Evolutionary conservation across 2,113 vertebrate genomes (phyloP).

Genomic region (Thunnus maccoyii): DNA sequence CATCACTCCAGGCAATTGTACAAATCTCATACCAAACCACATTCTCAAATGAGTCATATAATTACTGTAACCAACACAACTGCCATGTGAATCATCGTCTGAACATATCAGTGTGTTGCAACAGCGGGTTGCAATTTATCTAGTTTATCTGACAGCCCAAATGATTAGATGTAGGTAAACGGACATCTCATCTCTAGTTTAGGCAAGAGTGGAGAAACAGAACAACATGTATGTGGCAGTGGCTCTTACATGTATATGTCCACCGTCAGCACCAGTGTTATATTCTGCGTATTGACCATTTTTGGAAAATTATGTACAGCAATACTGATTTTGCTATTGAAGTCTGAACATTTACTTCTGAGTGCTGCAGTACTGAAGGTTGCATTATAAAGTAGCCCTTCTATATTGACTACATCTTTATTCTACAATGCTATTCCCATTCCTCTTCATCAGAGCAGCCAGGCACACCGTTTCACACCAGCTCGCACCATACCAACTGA

Average conservation of each 20-base stretch:
- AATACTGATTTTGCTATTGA: not conserved
- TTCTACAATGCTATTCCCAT: slow-evolving; percentile 45
- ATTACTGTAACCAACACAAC: not conserved
- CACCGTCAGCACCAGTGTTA: not conserved
- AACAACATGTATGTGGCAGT: too few relatives aligned
- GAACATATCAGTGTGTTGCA: too few relatives aligned
- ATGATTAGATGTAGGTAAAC: too few relatives aligned
- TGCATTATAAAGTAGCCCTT: slow-evolving; percentile 35
- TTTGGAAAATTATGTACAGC: not conserved
- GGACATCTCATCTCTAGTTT: too few relatives aligned
- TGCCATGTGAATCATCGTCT: too few relatives aligned
- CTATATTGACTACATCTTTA: slow-evolving; percentile 46
- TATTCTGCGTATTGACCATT: not conserved
- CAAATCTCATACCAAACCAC: not conserved
- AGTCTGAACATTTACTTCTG: not conserved
- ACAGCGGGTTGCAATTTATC: too few relatives aligned
- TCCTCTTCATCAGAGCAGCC: slow-evolving; percentile 68
- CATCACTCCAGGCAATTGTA: too few relatives aligned
- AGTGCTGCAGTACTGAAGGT: not conserved
- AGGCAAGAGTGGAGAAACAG: too few relatives aligned
- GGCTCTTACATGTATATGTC: too few relatives aligned
- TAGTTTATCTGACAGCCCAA: too few relatives aligned
- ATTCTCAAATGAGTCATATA: not conserved
- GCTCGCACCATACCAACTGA: slow-evolving; percentile 90
- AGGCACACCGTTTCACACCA: slow-evolving; percentile 67